phyloP scores from a whole-genome alignment of 1,140 invertebrate genomes.

The silkworm (Bombyx mori) region DNA sequence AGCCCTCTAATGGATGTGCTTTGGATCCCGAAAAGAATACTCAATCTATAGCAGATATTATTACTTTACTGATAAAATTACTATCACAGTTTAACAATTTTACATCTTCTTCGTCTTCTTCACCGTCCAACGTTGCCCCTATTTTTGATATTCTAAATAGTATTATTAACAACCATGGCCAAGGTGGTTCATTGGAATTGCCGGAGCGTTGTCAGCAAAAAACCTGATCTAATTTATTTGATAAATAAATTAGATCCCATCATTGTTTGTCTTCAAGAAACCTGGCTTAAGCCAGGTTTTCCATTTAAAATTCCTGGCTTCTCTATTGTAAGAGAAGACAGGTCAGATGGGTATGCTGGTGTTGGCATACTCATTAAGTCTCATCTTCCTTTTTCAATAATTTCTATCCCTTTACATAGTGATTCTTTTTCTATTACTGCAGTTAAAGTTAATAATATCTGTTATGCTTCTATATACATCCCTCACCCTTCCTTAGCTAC shows the following conservation, averaged over 20 bases:
- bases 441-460: conserved; percentile 4
- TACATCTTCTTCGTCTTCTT: too few relatives aligned
- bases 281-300: conserved; percentile 16
- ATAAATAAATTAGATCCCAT: too few relatives aligned
- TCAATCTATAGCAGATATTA: too few relatives aligned
- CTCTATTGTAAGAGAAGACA: conserved; percentile 13
- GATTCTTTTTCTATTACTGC: conserved; percentile 6
- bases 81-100: too few relatives aligned
- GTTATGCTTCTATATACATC: conserved; percentile 8
- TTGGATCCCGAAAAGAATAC: too few relatives aligned
- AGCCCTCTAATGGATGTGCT: conserved; percentile 8
- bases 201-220: too few relatives aligned
- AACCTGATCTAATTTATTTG: too few relatives aligned
- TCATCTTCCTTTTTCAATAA: background rate
- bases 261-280: conserved; percentile 10
- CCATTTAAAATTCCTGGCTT: conserved; percentile 16
- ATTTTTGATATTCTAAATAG: too few relatives aligned
- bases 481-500: conserved; percentile 6
- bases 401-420: conserved; percentile 3
- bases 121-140: too few relatives aligned
- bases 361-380: conserved; percentile 13
- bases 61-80: too few relatives aligned
- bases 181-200: too few relatives aligned
- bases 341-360: conserved; percentile 12
- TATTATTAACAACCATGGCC: too few relatives aligned